Evolutionary conservation across 1,140 invertebrate species (phyloP), one percentile per base, ranked within the genome.

Genomic region (Trichonephila inaurata): DNA sequence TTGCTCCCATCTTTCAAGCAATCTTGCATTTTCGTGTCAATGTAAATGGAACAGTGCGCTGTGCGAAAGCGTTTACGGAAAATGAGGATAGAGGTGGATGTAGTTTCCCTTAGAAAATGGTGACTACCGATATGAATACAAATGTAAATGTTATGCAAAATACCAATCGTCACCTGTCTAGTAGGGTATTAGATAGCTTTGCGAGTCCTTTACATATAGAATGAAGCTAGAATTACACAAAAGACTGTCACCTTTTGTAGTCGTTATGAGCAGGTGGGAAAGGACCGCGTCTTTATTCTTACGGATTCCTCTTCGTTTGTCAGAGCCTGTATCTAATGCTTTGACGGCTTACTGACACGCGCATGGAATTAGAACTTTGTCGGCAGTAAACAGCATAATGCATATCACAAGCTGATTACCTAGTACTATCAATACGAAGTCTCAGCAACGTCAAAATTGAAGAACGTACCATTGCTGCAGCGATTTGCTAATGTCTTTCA

Each of bases 141-240:
- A 94, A 94, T 94, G 93, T 94, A 94, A 94, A 94, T 94, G 87
- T 90, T 94, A 94, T 94, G 93, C 87, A 94, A 94, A 94, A 90
- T 85, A 90, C 61, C 72, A 90, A 89, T 94, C 93, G 77, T 94
- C 87, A 94, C 93, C 87, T 94, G 93, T 89, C 93, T 83, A 62
- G 24, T 33, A 60, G 77, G 81, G 88, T 83, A 85, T 94, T 94
- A 94, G 93, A 66, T 90, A 69, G 93, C 77, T 85, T 90, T 94
- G 77, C 61, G 69, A 93, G 72, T 89, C 85, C 81, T 88, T 93
- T 93, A 88, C 92, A 93, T 93, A 44, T 82, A 89, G 82, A 93
- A 93, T 93, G 92, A 93, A 93, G 92, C 62, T 62, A 51, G 33
- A 64, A 88, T 93, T 93, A 93, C 85, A 93, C 92, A 93, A 89